Evolutionary conservation across 37 sponge, comb jelly and placozoan genomes (phyloP).

Genomic region (Aplysina aerophoba): DNA sequence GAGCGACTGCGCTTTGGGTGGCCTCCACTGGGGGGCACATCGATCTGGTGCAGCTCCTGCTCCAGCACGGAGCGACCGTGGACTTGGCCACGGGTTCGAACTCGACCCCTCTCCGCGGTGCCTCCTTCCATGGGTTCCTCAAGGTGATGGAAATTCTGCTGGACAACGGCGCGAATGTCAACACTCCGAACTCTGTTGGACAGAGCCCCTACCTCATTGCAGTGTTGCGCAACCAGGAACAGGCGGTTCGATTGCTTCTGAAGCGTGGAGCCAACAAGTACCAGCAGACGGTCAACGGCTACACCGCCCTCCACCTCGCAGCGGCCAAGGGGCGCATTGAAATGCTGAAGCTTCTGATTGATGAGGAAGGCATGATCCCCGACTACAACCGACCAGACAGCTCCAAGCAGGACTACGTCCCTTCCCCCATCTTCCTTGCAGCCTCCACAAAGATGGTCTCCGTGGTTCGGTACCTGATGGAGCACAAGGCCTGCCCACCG

Average conservation of each 20-base stretch:
- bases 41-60: slow-evolving; percentile 74
- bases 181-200: slow-evolving; percentile 87
- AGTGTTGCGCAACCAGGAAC: slow-evolving; percentile 70
- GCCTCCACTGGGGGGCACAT: slow-evolving; percentile 78
- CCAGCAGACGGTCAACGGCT: slow-evolving; percentile 82
- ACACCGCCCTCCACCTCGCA: slow-evolving; percentile 80
- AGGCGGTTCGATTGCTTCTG: slow-evolving; percentile 74
- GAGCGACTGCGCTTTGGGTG: slow-evolving; percentile 92
- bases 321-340: slow-evolving; percentile 84
- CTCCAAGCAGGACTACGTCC: slow-evolving; percentile 48
- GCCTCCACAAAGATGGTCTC: slow-evolving; percentile 74
- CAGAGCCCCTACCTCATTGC: slow-evolving; percentile 89
- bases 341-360: slow-evolving; percentile 69
- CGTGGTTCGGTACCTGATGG: slow-evolving; percentile 57
- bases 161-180: slow-evolving; percentile 71
- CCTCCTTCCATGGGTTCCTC: slow-evolving; percentile 83
- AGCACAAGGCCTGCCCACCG: slow-evolving; percentile 52
- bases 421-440: slow-evolving; percentile 84
- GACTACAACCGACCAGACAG: slow-evolving; percentile 54
- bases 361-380: slow-evolving; percentile 47
- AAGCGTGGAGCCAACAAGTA: slow-evolving; percentile 66
- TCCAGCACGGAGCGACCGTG: slow-evolving; percentile 75
- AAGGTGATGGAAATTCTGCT: slow-evolving; percentile 74
- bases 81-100: slow-evolving; percentile 80
- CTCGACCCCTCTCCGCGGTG: slow-evolving; percentile 86